These are phyloP conservation scores for Hermodice carunculata DNA, from an alignment of 2,888 invertebrate species.

Conservation along the genomic window DNA sequence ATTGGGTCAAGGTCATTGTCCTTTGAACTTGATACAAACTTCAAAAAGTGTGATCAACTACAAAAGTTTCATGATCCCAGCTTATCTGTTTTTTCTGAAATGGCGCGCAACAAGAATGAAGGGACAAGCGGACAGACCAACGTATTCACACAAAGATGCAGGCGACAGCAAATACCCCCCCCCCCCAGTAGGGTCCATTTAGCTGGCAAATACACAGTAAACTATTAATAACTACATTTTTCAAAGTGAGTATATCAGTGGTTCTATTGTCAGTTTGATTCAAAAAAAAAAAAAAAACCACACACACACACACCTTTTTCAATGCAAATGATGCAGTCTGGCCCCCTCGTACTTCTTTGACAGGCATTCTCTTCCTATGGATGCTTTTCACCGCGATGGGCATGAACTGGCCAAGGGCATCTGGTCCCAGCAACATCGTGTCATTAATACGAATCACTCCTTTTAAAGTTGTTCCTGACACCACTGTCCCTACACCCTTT, in stretches of 20 bases:
- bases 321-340: slow-evolving; percentile 90
- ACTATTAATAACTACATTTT: not conserved
- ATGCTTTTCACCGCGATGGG: slow-evolving; percentile 84
- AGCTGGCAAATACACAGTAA: not conserved
- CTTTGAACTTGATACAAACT: no score
- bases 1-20: no score
- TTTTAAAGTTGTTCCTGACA: slow-evolving; percentile 62
- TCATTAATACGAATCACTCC: slow-evolving; percentile 88
- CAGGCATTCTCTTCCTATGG: slow-evolving; percentile 92
- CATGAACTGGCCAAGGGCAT: slow-evolving; percentile 74
- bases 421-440: slow-evolving; percentile 72
- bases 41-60: no score
- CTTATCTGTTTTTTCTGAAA: no score
- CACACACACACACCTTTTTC: slow-evolving; percentile 33
- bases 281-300: not conserved
- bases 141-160: no score
- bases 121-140: no score
- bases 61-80: no score
- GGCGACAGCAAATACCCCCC: no score
- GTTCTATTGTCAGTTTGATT: not conserved
- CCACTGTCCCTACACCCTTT: slow-evolving; percentile 60
- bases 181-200: slow-evolving; percentile 4
- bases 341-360: slow-evolving; percentile 87
- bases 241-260: not conserved
- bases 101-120: no score